Evolutionary conservation across 1,140 invertebrate species (phyloP), one percentile per base, ranked within the genome.

Genomic region (Danaus plexippus): DNA sequence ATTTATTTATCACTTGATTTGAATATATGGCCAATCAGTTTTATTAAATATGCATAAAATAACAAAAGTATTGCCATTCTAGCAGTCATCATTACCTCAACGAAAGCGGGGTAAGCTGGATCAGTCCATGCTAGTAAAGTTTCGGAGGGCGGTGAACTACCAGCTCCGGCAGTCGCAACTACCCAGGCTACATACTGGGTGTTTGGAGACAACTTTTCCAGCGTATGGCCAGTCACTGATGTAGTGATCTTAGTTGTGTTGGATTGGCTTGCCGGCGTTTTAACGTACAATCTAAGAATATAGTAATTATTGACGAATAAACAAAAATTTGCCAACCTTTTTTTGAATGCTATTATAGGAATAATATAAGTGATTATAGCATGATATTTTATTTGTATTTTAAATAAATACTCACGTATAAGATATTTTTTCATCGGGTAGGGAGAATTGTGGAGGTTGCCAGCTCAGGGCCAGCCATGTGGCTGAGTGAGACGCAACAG

Each of bases 81-180:
- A 15, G 15, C 15, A 15, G 15, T 15, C 15, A 15, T 22, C 43
- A 69, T 85, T 80, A 94, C 93, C 90, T 95, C 94, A 15, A 95
- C 93, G 84, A 93, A 94, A 2, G 94, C 93, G 0, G 94, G 94
- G 75, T 94, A 92, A 1, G 94, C 93, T 1, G 94, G 94, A 86
- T 95, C 94, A 10, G 94, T 95, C 94, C 94, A 95, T 1, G 93
- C 93, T 47, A 95, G 88, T 3, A 96, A 78, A 0, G 93, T 95
- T 81, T 95, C 94, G 1, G 93, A 94, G 2, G 93, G 91, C 63
- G 91, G 71, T 9, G 93, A 94, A 52, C 89, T 88, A 0, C 93
- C 93, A 50, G 91, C 89, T 1, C 89, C 88, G 2, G 92, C 90
- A 13, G 91, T 87, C 1, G 92, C 93, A 49, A 88, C 91, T 42